Percentiles rank a stretch among this genome's conserved stretches.
Conservation (phyloP, 2,113 vertebrate genomes). For the Ptilonorhynchus violaceus region DNA sequence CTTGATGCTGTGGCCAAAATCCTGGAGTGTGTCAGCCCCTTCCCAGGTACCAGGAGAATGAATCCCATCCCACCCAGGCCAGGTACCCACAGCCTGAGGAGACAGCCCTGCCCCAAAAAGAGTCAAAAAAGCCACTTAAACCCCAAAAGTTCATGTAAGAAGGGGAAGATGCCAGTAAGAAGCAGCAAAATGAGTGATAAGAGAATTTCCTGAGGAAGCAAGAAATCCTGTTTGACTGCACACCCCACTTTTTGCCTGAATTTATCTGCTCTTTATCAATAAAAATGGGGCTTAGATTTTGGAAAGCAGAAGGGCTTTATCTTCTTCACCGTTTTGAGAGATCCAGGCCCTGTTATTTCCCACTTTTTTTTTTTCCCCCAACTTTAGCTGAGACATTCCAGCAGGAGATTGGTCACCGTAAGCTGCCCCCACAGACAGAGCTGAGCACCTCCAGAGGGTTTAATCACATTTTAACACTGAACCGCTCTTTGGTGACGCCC, state of each 20-base stretch:
- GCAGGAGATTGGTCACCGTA: not conserved
- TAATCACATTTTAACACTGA: not conserved
- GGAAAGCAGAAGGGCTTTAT: not conserved
- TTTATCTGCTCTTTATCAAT: not conserved
- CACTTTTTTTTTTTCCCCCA: not conserved
- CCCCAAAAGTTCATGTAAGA: not conserved
- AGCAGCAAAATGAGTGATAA: not conserved
- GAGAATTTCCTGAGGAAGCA: fast-evolving
- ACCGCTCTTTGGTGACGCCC: not conserved
- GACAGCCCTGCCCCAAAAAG: not conserved
- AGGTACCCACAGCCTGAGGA: not conserved
- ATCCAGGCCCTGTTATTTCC: not conserved
- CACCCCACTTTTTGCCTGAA: not conserved
- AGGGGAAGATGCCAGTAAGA: not conserved
- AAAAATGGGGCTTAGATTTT: not conserved
- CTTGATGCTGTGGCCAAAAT: not conserved
- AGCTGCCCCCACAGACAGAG: not conserved
- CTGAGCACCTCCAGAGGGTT: not conserved
- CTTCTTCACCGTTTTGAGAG: not conserved
- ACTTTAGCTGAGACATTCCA: not conserved
- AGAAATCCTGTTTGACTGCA: not conserved
- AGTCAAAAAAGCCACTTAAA: not conserved
- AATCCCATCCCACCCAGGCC: not conserved
- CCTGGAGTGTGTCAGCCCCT: not conserved
- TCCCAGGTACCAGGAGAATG: not conserved